Evolutionary conservation across 2,113 vertebrate species (phyloP).

Genomic region (Nerophis lumbriciformis): DNA sequence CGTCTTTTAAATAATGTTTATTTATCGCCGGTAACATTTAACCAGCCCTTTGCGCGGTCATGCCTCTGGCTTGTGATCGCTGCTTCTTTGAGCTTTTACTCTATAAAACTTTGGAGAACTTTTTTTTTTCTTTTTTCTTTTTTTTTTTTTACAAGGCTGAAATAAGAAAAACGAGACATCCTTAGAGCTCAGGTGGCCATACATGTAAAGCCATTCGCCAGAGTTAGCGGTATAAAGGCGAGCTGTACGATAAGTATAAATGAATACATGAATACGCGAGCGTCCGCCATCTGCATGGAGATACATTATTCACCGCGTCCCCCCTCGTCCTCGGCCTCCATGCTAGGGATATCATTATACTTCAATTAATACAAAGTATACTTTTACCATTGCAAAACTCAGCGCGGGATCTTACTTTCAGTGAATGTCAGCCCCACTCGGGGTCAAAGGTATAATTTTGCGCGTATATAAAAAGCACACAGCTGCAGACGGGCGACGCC

Average conservation of each 20-base stretch:
- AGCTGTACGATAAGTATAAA: constrained; percentile 55
- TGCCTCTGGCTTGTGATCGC: constrained; percentile 33
- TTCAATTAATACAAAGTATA: constrained; percentile 66
- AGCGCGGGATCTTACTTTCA: constrained; percentile 61
- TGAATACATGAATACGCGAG: constrained; percentile 70
- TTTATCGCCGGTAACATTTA: constrained; percentile 74
- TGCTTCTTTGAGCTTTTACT: constrained; percentile 30
- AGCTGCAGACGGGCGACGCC: constrained; percentile 8
- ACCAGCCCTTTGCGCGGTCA: constrained; percentile 38
- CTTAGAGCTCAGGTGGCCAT: not conserved
- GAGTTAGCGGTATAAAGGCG: constrained; percentile 17
- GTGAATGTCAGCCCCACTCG: constrained; percentile 65
- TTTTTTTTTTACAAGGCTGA: not conserved
- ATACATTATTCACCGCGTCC: constrained; percentile 65
- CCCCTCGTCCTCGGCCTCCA: constrained; percentile 31
- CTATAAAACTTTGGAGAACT: constrained; percentile 46
- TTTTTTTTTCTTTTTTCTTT: not conserved
- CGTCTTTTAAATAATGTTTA: constrained; percentile 81
- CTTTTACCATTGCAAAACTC: constrained; percentile 66
- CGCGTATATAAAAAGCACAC: constrained; percentile 64
- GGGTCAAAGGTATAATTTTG: constrained; percentile 67
- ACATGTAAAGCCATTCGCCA: constrained; percentile 1
- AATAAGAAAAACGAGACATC: not conserved
- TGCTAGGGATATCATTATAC: constrained; percentile 62
- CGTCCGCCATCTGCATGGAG: constrained; percentile 58